These are phyloP conservation scores for Hedychridium roseum DNA, from an alignment of 2,888 invertebrate species.

Conservation along the genomic window DNA sequence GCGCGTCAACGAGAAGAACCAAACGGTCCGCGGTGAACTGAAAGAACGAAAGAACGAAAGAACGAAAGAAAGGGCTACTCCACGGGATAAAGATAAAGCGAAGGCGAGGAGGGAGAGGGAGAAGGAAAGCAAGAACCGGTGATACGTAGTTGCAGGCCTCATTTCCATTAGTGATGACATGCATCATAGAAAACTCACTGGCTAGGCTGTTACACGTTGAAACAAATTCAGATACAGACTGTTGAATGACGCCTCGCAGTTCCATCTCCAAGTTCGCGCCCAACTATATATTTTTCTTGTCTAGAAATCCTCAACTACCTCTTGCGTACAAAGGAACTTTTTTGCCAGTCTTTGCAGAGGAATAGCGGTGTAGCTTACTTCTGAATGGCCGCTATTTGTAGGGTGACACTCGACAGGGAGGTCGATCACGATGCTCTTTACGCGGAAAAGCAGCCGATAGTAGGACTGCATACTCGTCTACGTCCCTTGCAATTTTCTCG, in stretches of 20 bases:
- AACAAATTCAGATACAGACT: slow-evolving; percentile 33
- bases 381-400: no score
- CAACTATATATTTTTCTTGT: no score
- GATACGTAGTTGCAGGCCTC: slow-evolving; percentile 29
- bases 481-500: slow-evolving; percentile 49
- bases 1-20: no score
- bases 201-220: slow-evolving; percentile 18
- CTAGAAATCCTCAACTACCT: no score
- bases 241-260: slow-evolving; percentile 18
- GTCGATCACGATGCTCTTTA: no score
- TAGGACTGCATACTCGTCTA: no score
- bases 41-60: not conserved
- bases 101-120: slow-evolving; percentile 1
- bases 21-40: no score
- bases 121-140: not conserved
- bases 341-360: no score
- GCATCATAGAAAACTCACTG: slow-evolving; percentile 32
- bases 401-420: no score
- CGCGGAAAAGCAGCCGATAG: no score
- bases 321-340: no score
- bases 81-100: not conserved
- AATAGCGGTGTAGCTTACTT: no score
- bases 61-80: not conserved
- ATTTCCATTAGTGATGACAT: slow-evolving; percentile 45
- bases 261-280: not conserved